Base-by-base conservation (phyloP, 2,113 vertebrate species). In the Phoxinus phoxinus region DNA sequence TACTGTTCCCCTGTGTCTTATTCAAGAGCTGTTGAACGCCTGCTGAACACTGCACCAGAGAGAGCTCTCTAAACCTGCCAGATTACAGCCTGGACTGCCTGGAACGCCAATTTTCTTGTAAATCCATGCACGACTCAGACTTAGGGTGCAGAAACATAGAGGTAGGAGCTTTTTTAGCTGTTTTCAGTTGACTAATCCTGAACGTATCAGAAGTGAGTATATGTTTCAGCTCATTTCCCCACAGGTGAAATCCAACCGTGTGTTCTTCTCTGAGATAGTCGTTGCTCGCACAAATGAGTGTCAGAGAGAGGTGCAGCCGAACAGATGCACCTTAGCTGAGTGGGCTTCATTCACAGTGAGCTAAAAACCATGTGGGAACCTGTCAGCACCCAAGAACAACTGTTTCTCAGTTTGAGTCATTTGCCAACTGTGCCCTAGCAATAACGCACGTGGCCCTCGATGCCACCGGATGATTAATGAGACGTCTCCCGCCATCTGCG, bases 341-440 rank as follows among this genome's bases (percentile, higher is more conserved):
- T 83, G 67, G 51, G 73, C 72, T 86, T 89, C 83, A 27, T 87
- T 89, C 72, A 85, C 72, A 75, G 69, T 37, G 27, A 86, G 63
- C 71, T 85, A 63, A 86, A 88, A 84, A 65, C 77, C 86, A 87
- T 37, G 46, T 87, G 85, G 75, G 79, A 89, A 89, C 71, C 83
- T 84, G 80, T 73, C 86, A 85, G 86, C 46, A 32, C 13, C 46
- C 83, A 83, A 67, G 83, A 89, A 83, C 88, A 89, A 89, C 88
- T 87, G 88, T 63, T 87, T 79, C 85, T 85, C 83, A 61, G 87
- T 88, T 84, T 86, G 51, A 73, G 56, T 85, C 83, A 59, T 83
- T 82, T 53, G 78, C 78, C 85, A 86, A 83, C 81, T 81, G 74
- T 44, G 61, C 84, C 69, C 46, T 37, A 81, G 75, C 79, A 58